Conservation (phyloP, 2,113 vertebrate genomes). For the Melanotaenia duboulayi region DNA sequence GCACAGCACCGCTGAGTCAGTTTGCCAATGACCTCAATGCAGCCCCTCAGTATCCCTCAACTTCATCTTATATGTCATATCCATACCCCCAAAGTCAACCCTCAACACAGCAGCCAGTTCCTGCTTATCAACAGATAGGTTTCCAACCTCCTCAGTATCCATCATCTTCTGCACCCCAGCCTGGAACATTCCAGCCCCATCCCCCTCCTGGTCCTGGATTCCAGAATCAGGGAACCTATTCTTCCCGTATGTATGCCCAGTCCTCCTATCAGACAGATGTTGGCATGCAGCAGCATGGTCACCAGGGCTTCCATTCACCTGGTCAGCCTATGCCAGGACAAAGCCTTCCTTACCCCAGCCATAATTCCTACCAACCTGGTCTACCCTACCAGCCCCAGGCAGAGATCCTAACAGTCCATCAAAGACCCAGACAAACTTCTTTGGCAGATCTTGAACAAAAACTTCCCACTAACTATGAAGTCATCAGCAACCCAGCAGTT, state of each 20-base stretch:
- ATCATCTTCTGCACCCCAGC: slow-evolving; percentile 84
- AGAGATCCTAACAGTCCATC: slow-evolving; percentile 86
- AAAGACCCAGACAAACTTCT: slow-evolving; percentile 93
- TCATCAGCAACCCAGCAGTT: slow-evolving; percentile 86
- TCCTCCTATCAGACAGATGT: slow-evolving; percentile 87
- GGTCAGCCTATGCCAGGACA: slow-evolving; percentile 85
- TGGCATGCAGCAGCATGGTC: slow-evolving; percentile 83
- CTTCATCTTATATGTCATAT: slow-evolving; percentile 87
- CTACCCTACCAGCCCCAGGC: slow-evolving; percentile 84
- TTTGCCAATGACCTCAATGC: slow-evolving; percentile 85
- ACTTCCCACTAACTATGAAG: slow-evolving; percentile 95
- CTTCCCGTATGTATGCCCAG: slow-evolving; percentile 82
- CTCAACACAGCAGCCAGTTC: slow-evolving; percentile 78
- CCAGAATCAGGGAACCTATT: slow-evolving; percentile 85
- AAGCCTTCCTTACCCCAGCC: slow-evolving; percentile 83
- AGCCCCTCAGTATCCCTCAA: slow-evolving; percentile 81
- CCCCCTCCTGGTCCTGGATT: slow-evolving; percentile 86
- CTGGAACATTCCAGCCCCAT: slow-evolving; percentile 88
- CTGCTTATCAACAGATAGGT: slow-evolving; percentile 87
- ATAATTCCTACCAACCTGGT: slow-evolving; percentile 79
- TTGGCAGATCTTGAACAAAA: slow-evolving; percentile 97
- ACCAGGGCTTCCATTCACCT: slow-evolving; percentile 87
- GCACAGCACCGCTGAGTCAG: slow-evolving; percentile 85
- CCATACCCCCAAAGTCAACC: slow-evolving; percentile 86
- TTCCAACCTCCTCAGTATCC: slow-evolving; percentile 90